These are phyloP conservation scores for Tricholaema leucomelas DNA, from an alignment of 2,113 vertebrate genomes.

Conservation along the genomic window DNA sequence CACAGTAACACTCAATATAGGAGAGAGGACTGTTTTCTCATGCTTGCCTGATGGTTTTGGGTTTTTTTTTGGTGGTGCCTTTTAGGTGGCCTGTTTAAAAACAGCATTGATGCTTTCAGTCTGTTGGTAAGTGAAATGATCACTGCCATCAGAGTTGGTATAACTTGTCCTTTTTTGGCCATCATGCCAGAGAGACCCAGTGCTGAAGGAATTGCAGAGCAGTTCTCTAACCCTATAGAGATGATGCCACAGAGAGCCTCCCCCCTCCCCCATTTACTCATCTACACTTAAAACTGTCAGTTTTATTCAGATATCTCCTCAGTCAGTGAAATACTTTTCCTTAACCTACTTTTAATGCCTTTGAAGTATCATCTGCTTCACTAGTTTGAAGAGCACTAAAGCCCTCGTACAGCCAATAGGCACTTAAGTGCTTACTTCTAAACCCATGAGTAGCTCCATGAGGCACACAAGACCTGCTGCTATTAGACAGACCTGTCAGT, in stretches of 20 bases:
- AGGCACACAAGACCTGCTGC: not conserved
- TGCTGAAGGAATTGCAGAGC: not conserved
- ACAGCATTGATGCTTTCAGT: not conserved
- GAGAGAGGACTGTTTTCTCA: not conserved
- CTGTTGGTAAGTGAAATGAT: not conserved
- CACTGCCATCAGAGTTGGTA: not conserved
- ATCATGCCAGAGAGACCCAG: not conserved
- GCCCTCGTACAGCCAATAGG: not conserved
- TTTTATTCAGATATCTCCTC: not conserved
- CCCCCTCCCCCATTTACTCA: not conserved
- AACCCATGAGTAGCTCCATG: not conserved
- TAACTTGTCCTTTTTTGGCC: slow-evolving; percentile 11
- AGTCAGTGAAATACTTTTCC: not conserved
- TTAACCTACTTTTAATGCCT: slow-evolving; percentile 32
- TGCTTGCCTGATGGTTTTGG: not conserved
- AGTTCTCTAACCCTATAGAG: not conserved
- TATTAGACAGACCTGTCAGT: not conserved
- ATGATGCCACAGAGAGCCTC: not conserved
- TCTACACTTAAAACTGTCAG: not conserved
- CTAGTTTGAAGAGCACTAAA: slow-evolving; percentile 5
- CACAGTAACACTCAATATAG: no score
- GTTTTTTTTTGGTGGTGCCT: not conserved
- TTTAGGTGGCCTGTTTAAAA: not conserved
- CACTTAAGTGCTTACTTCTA: slow-evolving; percentile 11
- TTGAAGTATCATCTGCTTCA: slow-evolving; percentile 43